Evolutionary conservation across 2,888 invertebrate genomes (phyloP).

Genomic region (Eupithecia vulgata): DNA sequence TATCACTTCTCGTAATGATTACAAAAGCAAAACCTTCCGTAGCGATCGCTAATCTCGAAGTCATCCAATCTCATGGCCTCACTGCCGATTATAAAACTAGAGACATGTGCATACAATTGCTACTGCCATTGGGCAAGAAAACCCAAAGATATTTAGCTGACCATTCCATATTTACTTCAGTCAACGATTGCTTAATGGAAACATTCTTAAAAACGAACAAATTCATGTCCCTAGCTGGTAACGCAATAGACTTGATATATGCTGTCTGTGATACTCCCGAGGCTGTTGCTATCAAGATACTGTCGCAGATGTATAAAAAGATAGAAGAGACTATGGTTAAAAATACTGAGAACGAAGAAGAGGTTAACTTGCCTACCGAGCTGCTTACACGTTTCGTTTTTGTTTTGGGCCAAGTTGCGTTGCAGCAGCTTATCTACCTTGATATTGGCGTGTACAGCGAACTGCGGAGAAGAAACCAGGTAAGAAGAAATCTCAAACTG

Average conservation of each 20-base stretch:
- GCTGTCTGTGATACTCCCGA: slow-evolving; percentile 85
- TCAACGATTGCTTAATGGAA: slow-evolving; percentile 74
- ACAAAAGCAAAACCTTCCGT: slow-evolving; percentile 84
- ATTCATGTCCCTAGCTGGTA: slow-evolving; percentile 80
- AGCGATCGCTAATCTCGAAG: slow-evolving; percentile 87
- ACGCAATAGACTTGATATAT: slow-evolving; percentile 81
- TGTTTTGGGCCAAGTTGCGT: slow-evolving; percentile 90
- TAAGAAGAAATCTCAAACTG: slow-evolving; percentile 39
- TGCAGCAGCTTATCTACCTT: slow-evolving; percentile 91
- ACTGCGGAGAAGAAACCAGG: slow-evolving; percentile 83
- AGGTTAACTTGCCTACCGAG: slow-evolving; percentile 65
- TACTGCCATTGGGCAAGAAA: slow-evolving; percentile 68
- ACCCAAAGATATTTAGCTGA: slow-evolving; percentile 71
- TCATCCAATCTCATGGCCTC: slow-evolving; percentile 89
- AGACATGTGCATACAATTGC: slow-evolving; percentile 67
- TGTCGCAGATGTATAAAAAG: slow-evolving; percentile 75
- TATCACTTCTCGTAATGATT: slow-evolving; percentile 91
- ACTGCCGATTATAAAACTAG: slow-evolving; percentile 77
- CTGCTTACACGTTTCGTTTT: slow-evolving; percentile 82
- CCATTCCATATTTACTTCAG: slow-evolving; percentile 64
- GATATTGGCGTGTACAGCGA: slow-evolving; percentile 94
- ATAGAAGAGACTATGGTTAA: slow-evolving; percentile 72
- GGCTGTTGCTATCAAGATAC: slow-evolving; percentile 74
- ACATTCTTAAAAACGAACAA: slow-evolving; percentile 76
- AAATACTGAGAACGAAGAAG: slow-evolving; percentile 64